Evolutionary conservation across 2,888 invertebrate species (phyloP).

Genomic region (Morpho deidamia): DNA sequence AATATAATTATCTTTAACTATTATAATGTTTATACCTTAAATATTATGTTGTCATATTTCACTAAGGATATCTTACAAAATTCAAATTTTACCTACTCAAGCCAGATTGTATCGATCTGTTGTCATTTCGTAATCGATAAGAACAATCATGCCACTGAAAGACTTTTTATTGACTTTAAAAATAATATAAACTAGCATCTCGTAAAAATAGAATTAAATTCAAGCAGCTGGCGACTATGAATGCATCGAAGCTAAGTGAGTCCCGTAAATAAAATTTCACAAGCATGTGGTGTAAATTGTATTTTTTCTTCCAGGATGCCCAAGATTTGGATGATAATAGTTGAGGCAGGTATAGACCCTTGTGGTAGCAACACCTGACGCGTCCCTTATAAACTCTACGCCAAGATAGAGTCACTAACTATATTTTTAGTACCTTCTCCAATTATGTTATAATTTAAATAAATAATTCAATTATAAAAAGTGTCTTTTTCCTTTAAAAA

Average conservation of each 20-base stretch:
- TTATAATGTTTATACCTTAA: too few relatives aligned
- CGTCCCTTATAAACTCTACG: slow-evolving; percentile 28
- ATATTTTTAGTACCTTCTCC: too few relatives aligned
- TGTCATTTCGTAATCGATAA: slow-evolving; percentile 1
- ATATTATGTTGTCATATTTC: too few relatives aligned
- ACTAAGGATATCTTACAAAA: too few relatives aligned
- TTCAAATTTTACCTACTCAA: not conserved
- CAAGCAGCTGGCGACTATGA: slow-evolving; percentile 8
- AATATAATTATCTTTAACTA: not conserved
- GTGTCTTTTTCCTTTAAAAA: too few relatives aligned
- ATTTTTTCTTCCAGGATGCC: slow-evolving; percentile 12
- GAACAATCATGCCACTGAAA: slow-evolving; percentile 3
- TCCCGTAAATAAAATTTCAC: slow-evolving; percentile 9
- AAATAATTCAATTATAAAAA: too few relatives aligned
- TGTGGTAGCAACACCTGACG: slow-evolving; percentile 58
- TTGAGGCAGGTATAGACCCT: slow-evolving; percentile 52
- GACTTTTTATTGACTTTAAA: slow-evolving; percentile 10
- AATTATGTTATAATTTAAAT: too few relatives aligned
- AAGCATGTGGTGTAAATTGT: slow-evolving; percentile 11
- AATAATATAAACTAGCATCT: slow-evolving; percentile 11
- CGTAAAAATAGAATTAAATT: slow-evolving; percentile 10
- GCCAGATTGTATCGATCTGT: not conserved
- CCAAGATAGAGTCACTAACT: slow-evolving; percentile 13
- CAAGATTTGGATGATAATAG: slow-evolving; percentile 35
- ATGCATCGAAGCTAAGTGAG: slow-evolving; percentile 5